These are phyloP conservation scores for Brachynemurus nebulosus DNA, from an alignment of 2,888 invertebrate species.

Conservation along the genomic window DNA sequence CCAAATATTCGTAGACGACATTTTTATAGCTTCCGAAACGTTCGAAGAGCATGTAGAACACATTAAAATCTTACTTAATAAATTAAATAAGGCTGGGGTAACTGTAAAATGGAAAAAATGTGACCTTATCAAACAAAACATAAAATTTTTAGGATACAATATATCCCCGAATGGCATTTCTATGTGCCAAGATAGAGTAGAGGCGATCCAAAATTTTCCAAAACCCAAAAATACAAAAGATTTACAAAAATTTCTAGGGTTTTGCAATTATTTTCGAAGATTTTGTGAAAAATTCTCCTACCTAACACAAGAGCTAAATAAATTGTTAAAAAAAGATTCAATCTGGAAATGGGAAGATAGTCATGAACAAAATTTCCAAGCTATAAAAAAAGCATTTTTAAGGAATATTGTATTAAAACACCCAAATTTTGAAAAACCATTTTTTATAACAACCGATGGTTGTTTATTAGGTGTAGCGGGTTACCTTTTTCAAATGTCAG, in stretches of 20 bases:
- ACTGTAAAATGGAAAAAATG: slow-evolving; percentile 6
- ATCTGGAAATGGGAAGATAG: background rate
- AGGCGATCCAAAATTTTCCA: background rate
- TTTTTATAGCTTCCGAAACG: background rate
- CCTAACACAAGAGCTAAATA: no score
- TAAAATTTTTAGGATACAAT: slow-evolving; percentile 3
- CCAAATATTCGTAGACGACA: slow-evolving; percentile 1
- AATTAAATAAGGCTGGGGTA: background rate
- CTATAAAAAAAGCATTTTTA: background rate
- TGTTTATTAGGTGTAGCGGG: background rate
- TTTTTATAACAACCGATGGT: background rate
- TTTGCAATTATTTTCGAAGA: slow-evolving; percentile 11
- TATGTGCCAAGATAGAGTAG: background rate
- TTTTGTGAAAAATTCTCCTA: background rate
- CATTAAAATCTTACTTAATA: background rate
- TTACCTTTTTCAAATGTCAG: background rate
- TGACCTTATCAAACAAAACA: background rate
- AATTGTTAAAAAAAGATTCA: background rate
- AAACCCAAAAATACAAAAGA: slow-evolving; percentile 7
- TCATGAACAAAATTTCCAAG: background rate
- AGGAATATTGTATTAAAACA: background rate
- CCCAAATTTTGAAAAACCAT: background rate
- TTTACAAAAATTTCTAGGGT: slow-evolving; percentile 10
- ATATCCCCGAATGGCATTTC: background rate
- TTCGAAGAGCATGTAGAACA: slow-evolving; percentile 2